These are phyloP conservation scores for Drosophila tripunctata DNA, from an alignment of 2,888 invertebrate genomes.

Conservation along the genomic window DNA sequence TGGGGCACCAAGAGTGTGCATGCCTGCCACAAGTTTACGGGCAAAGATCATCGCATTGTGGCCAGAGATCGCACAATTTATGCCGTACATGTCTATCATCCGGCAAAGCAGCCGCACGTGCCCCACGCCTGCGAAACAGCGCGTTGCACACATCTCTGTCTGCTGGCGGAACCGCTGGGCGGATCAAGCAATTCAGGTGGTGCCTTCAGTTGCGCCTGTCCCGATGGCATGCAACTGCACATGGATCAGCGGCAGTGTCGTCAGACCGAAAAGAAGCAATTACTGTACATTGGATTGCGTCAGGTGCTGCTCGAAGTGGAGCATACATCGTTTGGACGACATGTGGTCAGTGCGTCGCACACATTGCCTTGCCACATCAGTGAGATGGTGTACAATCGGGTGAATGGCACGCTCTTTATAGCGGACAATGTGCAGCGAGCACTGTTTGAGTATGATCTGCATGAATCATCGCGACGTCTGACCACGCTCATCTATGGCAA, in stretches of 20 bases:
- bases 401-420: conserved; percentile 85
- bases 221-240: conserved; percentile 88
- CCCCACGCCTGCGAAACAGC: conserved; percentile 87
- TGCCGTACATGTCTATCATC: conserved; percentile 90
- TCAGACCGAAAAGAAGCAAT: conserved; percentile 84
- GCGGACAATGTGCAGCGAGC: conserved; percentile 85
- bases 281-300: conserved; percentile 85
- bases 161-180: conserved; percentile 86
- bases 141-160: conserved; percentile 91
- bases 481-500: conserved; percentile 83
- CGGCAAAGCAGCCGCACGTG: conserved; percentile 86
- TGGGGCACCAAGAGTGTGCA: conserved; percentile 91
- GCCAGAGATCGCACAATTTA: conserved; percentile 85
- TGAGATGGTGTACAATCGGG: conserved; percentile 88
- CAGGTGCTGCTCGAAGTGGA: conserved; percentile 87
- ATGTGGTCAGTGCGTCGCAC: conserved; percentile 85
- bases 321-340: conserved; percentile 88
- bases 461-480: conserved; percentile 1
- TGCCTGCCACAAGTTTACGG: conserved; percentile 91
- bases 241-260: conserved; percentile 86
- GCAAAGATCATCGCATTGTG: conserved; percentile 86
- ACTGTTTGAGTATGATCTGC: conserved; percentile 84
- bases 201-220: conserved; percentile 91
- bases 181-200: conserved; percentile 65
- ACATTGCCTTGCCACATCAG: conserved; percentile 86